Conservation (phyloP, 2,797 vertebrate species). For the Limnodromus scolopaceus region DNA sequence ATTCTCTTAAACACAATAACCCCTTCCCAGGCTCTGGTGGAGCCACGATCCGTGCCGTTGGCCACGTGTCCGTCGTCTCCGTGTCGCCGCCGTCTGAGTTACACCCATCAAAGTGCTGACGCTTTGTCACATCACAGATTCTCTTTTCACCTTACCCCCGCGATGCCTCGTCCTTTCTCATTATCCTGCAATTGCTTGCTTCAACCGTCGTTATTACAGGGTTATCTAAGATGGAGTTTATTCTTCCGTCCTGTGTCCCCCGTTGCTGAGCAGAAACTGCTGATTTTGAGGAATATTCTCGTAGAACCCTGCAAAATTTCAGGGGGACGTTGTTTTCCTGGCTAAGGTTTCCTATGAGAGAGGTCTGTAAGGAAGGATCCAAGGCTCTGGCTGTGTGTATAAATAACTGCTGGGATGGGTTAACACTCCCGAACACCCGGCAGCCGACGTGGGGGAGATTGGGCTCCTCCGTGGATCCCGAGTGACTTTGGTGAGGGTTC, state of each 20-base stretch:
- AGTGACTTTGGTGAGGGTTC: background rate
- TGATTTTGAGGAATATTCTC: background rate
- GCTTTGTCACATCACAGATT: background rate
- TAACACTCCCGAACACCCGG: background rate
- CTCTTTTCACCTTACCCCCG: background rate
- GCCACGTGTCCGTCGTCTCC: rapidly evolving
- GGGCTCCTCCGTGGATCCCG: rapidly evolving
- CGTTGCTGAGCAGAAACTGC: background rate
- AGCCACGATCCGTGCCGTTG: rapidly evolving
- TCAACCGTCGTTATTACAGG: background rate
- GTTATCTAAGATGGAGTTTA: background rate
- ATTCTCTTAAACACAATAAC: background rate
- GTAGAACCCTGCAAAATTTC: background rate
- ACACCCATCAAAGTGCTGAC: background rate
- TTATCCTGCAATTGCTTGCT: background rate
- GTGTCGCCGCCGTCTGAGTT: background rate
- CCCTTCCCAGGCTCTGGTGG: background rate
- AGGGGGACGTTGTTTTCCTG: slow-evolving; percentile 6
- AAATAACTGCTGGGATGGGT: background rate
- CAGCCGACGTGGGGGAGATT: background rate
- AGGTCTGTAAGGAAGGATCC: background rate
- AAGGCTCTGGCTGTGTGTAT: background rate
- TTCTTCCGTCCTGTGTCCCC: background rate
- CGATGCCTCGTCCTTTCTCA: background rate
- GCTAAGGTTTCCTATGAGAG: background rate